phyloP scores from a whole-genome alignment of 2,113 vertebrate species.

The Formicarius rufipectus region DNA sequence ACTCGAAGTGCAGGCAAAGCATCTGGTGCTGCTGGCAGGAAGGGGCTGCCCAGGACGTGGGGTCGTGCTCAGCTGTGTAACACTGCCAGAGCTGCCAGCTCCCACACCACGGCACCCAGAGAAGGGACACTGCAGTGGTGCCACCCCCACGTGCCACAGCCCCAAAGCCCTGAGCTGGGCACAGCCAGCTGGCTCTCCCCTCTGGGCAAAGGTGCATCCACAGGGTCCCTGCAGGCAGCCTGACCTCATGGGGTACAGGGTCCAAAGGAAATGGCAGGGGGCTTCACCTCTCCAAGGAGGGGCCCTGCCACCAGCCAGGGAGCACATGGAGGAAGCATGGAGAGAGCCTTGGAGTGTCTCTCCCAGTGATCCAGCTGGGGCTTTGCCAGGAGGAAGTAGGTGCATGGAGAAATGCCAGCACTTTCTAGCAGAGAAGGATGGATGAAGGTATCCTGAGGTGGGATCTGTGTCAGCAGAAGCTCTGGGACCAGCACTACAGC shows the following conservation, averaged over 20 bases:
- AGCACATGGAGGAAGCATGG: background rate
- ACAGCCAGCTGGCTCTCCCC: fast-evolving
- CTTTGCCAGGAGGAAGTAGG: background rate
- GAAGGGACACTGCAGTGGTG: background rate
- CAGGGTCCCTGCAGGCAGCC: background rate
- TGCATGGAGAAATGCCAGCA: background rate
- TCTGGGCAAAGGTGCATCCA: fast-evolving
- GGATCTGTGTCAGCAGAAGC: background rate
- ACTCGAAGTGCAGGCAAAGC: background rate
- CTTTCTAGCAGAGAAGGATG: background rate
- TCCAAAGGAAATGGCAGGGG: background rate
- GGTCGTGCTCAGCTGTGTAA: background rate
- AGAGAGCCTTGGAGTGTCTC: background rate
- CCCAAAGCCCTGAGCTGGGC: background rate
- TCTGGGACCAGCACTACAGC: background rate
- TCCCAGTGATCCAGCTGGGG: background rate
- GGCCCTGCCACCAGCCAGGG: background rate
- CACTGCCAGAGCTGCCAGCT: fast-evolving
- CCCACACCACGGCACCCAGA: fast-evolving
- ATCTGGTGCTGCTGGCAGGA: background rate
- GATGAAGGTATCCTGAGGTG: background rate
- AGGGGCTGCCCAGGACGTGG: background rate
- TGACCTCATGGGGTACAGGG: background rate
- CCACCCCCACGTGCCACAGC: background rate
- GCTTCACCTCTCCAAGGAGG: background rate